These are phyloP conservation scores for Gambusia affinis DNA, from an alignment of 2,113 vertebrate genomes.

Conservation along the genomic window DNA sequence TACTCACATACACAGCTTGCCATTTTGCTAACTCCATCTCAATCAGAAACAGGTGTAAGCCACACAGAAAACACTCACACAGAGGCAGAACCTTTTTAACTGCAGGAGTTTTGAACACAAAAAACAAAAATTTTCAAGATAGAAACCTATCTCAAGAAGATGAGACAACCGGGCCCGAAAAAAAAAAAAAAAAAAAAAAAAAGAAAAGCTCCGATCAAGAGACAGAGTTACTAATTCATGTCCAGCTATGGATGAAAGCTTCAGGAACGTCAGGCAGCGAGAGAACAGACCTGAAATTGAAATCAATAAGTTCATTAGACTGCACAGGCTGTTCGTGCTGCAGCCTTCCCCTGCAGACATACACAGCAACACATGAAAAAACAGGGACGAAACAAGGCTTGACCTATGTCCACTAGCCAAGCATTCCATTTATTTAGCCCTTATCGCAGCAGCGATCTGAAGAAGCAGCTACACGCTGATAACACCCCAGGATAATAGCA, in stretches of 20 bases:
- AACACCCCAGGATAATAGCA: constrained; percentile 76
- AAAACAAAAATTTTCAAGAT: constrained; percentile 70
- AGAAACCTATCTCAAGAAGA: constrained; percentile 41
- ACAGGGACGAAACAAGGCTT: constrained; percentile 68
- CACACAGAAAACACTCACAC: constrained; percentile 51
- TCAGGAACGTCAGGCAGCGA: constrained; percentile 49
- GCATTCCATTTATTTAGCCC: constrained; percentile 79
- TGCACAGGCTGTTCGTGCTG: constrained; percentile 70
- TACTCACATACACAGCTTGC: constrained; percentile 16
- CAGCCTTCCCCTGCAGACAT: constrained; percentile 76
- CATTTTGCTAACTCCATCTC: constrained; percentile 56
- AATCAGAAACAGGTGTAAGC: constrained; percentile 72
- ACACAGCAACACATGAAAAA: constrained; percentile 70
- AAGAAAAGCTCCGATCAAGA: constrained; percentile 53
- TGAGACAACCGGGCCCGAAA: background rate
- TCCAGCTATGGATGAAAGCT: constrained; percentile 70
- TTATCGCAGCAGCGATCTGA: constrained; percentile 75
- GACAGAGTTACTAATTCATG: constrained; percentile 78
- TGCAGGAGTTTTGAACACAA: constrained; percentile 71
- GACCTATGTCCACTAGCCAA: constrained; percentile 78
- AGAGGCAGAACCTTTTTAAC: constrained; percentile 55
- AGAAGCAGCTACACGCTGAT: constrained; percentile 77
- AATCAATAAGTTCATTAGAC: constrained; percentile 91
- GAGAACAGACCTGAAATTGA: constrained; percentile 83
- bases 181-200: constrained; percentile 38